A percentile compares a stretch with the other conserved stretches of the same genome.
These are phyloP conservation scores for Gadopsis marmoratus DNA, from an alignment of 2,797 vertebrate species.

Conservation along the genomic window DNA sequence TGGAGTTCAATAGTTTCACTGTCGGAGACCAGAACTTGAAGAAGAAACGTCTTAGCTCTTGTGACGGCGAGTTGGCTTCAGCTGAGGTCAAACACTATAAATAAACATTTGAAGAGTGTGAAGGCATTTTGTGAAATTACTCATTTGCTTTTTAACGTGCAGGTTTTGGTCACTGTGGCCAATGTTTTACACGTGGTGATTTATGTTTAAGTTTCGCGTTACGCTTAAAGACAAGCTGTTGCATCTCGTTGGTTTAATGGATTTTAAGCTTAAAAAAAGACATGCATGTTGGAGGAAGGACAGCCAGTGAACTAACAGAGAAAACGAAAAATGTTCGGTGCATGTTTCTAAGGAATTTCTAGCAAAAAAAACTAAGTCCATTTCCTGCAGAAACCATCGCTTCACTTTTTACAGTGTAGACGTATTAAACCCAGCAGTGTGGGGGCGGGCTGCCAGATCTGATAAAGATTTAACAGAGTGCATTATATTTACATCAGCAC, in stretches of 20 bases:
- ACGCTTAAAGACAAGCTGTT: neutral
- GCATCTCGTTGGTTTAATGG: neutral
- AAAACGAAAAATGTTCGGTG: neutral
- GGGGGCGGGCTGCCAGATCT: constrained; percentile 12
- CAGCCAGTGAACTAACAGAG: neutral
- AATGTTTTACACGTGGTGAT: neutral
- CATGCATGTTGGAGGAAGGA: neutral
- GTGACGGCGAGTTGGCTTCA: neutral
- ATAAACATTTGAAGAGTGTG: neutral
- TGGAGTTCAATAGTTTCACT: neutral
- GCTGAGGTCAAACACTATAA: neutral
- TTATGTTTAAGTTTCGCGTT: neutral
- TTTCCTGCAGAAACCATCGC: neutral
- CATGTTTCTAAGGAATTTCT: neutral
- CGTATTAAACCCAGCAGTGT: neutral
- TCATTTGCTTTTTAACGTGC: neutral
- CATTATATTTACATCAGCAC: constrained; percentile 48
- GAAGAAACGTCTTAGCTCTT: neutral
- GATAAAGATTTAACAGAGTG: constrained; percentile 18
- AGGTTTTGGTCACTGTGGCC: neutral
- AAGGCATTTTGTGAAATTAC: neutral
- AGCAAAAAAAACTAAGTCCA: no score
- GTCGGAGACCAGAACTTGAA: neutral
- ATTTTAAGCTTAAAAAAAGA: neutral
- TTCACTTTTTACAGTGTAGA: constrained; percentile 7